Evolutionary conservation across 2,797 vertebrate genomes (phyloP), one percentile per base, ranked within the genome.

Genomic region (Aphelocoma californica): DNA sequence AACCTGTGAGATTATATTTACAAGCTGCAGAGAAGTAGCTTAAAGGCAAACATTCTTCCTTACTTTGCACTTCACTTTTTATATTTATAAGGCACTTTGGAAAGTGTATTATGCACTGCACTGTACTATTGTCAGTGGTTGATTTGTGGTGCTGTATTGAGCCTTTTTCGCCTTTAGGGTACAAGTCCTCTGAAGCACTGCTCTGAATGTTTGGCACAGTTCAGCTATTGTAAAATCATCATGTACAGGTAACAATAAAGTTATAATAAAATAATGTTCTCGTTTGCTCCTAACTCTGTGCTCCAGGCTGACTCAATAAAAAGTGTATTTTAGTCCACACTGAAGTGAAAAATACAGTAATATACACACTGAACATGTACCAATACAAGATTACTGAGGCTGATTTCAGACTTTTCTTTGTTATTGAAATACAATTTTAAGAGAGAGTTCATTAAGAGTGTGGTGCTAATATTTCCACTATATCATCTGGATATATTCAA

Each of bases 1-100:
- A 93, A 89, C 18, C 9, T 32, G 7, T 72, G 54, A 94, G 38
- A 61, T 66, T 83, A n/a, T 83, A 88, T 81, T 88, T 81, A 75
- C 73, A 91, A 81, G 34, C 9, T 58, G 25, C 23, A 79, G 26
- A 90, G n/a, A 38, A 65, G 44, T 61, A 85, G 44, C 70, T 89
- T 61, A 80, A 71, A 91, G 82, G 80, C 40, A 88, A 83, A 86
- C 1, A 12, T 70, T 88, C 40, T 79, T 81, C 50, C 73, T 71
- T 70, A 81, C n/a, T 91, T 92, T 86, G 44, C 54, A 88, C 56
- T 92, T 94, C 2, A 4, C 18, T 88, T 92, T 95, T 86, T 80
- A 42, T 83, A 95, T 93, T 89, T 88, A 90, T 73, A 90, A 93
- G 73, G 40, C 25, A 84, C 34, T 94, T 93, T 67, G 54, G 56